Conservation (phyloP, 2,888 invertebrate species). For the Lasius platythorax region DNA sequence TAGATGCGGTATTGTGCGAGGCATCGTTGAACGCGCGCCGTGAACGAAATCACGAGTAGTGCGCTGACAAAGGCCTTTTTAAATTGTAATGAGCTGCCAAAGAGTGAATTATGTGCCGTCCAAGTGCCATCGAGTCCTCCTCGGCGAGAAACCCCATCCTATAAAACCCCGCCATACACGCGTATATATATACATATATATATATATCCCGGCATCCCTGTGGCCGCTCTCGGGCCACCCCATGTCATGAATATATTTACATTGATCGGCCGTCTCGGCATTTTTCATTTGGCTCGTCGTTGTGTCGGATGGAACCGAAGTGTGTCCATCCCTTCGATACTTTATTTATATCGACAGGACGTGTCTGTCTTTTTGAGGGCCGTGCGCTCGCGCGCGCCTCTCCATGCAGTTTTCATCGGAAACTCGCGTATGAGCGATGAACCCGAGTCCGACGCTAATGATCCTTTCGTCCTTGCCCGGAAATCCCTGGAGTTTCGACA, state of each 20-base stretch:
- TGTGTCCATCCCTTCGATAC: conserved; percentile 77
- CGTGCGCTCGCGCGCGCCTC: conserved; percentile 30
- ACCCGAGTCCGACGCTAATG: conserved; percentile 64
- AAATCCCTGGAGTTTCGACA: conserved; percentile 50
- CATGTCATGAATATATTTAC: conserved; percentile 86
- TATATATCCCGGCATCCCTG: conserved; percentile 63
- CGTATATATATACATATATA: conserved; percentile 7
- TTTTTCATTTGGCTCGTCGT: conserved; percentile 81
- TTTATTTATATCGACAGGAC: conserved; percentile 82
- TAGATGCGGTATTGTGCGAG: conserved; percentile 49
- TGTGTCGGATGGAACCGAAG: conserved; percentile 71
- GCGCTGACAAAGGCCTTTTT: conserved; percentile 83
- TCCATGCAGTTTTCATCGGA: conserved; percentile 71
- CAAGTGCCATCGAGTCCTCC: conserved; percentile 83
- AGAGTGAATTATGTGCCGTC: conserved; percentile 85
- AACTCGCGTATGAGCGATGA: conserved; percentile 66
- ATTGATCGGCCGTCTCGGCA: conserved; percentile 85
- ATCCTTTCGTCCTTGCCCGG: conserved; percentile 63
- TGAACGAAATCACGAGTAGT: conserved; percentile 73
- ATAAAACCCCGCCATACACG: conserved; percentile 72
- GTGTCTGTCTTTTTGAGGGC: conserved; percentile 71
- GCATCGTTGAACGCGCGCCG: conserved; percentile 60
- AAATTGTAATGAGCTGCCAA: conserved; percentile 86
- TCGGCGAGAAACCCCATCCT: conserved; percentile 74
- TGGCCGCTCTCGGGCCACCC: conserved; percentile 79